Percentiles rank a stretch among this genome's conserved stretches.
These are phyloP conservation scores for Eurosta solidaginis DNA, from an alignment of 1,140 invertebrate genomes.

Conservation along the genomic window DNA sequence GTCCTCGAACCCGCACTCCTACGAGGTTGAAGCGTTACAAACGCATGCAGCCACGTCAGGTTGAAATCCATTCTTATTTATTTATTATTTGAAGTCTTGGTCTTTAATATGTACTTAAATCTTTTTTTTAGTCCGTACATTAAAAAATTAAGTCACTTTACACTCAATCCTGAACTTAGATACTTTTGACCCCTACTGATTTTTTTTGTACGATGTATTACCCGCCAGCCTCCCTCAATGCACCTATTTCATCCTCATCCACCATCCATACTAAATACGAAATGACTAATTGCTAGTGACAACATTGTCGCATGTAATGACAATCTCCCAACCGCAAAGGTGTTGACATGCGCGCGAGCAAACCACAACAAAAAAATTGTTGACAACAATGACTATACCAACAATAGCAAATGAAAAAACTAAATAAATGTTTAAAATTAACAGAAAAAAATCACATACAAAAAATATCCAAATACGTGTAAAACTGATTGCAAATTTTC, in stretches of 20 bases:
- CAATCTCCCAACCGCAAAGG: slow-evolving; percentile 29
- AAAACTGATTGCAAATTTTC: background rate
- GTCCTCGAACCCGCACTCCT: no score
- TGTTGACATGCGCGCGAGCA: slow-evolving; percentile 21
- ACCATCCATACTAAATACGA: slow-evolving; percentile 22
- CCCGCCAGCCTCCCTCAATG: no score
- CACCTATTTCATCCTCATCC: background rate
- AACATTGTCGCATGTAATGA: slow-evolving; percentile 36
- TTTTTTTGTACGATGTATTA: background rate
- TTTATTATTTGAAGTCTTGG: no score
- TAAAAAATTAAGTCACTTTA: no score
- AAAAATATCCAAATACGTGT: background rate
- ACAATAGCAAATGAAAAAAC: background rate
- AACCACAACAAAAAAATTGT: background rate
- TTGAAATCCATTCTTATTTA: no score
- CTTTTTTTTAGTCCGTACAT: no score
- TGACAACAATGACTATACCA: background rate
- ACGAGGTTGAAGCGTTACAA: no score
- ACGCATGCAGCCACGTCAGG: no score
- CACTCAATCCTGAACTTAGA: no score
- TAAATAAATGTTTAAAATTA: background rate
- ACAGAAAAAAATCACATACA: background rate
- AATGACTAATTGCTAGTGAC: slow-evolving; percentile 36
- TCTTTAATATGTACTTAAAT: no score
- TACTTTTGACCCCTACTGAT: no score